phyloP scores from a whole-genome alignment of 2,113 vertebrate species.

The Pachypanchax playfairii region DNA sequence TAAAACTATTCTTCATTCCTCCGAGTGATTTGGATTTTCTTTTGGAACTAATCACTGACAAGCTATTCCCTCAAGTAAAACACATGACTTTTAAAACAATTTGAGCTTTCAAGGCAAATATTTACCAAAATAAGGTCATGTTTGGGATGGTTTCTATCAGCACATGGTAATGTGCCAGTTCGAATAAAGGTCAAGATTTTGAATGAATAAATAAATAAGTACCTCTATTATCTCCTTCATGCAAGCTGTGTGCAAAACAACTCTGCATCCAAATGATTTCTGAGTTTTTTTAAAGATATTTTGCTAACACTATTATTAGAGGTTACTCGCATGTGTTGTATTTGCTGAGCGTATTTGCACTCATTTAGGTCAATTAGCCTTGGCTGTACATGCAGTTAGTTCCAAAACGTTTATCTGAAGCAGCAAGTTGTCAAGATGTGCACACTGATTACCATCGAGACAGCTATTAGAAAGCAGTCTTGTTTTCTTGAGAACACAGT shows the following conservation, averaged over 20 bases:
- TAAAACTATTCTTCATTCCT: slow-evolving; percentile 51
- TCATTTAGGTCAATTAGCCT: slow-evolving; percentile 43
- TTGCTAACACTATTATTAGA: slow-evolving; percentile 10
- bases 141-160: slow-evolving; percentile 52
- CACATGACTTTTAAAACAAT: slow-evolving; percentile 34
- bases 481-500: slow-evolving; percentile 24
- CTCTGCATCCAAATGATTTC: slow-evolving; percentile 16
- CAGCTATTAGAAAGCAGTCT: slow-evolving; percentile 26
- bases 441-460: slow-evolving; percentile 12
- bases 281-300: slow-evolving; percentile 15
- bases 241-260: slow-evolving; percentile 41
- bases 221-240: slow-evolving; percentile 32
- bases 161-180: slow-evolving; percentile 56
- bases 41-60: not conserved
- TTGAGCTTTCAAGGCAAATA: slow-evolving; percentile 38
- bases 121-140: slow-evolving; percentile 53
- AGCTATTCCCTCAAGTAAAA: slow-evolving; percentile 4
- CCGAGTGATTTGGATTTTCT: not conserved
- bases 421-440: slow-evolving; percentile 10
- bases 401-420: slow-evolving; percentile 22
- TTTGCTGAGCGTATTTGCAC: slow-evolving; percentile 22
- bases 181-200: slow-evolving; percentile 66
- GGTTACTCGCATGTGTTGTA: slow-evolving; percentile 14
- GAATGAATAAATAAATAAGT: slow-evolving; percentile 52
- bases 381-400: slow-evolving; percentile 34